Evolutionary conservation across 1,140 invertebrate species (phyloP), one percentile per base, ranked within the genome.

Genomic region (Drosophila rufa): DNA sequence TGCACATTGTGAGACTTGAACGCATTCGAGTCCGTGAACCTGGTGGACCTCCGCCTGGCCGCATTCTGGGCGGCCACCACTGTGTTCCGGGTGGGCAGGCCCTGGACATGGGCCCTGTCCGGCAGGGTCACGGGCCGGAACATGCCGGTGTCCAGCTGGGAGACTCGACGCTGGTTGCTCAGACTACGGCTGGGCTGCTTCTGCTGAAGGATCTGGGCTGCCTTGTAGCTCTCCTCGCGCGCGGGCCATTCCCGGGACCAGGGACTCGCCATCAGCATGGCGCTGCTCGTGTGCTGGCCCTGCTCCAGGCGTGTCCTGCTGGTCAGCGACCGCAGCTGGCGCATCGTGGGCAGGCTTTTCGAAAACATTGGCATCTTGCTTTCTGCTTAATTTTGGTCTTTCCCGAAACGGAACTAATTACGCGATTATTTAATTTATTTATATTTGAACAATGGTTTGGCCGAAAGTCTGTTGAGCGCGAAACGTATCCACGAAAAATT

Each of bases 321-420:
- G 36, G 48, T 30, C 47, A 42, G 14, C 19, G 17, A 11, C 2
- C 42, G 74, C 12, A 78, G 6, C 0, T 50, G 22, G 4, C 57
- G 56, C 12, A 71, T 25, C 8, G 40, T 11, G 2, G 33, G 43
- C 0, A 77, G 19, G 8, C 50, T 77, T 33, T 42, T 77, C 15
- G 30, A n/a, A 3, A 77, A 25, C 1, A 59, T 19, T 12, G 75
- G 64, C 75, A 77, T 77, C 36, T 45, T 19, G 33, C 4, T 25
- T 5, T 25, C 15, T 14, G 2, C 2, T 56, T 15, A 25, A 9
- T n/a, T 12, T n/a, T 4, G 11, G 2, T 15, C 15, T 50, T 7
- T 5, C 15, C 22, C 38, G 15, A 25, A 19, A 33, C 22, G 3
- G 12, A 5, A 11, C 12, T 17, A 6, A n/a, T 17, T n/a, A 22